Base-by-base conservation (phyloP, 2,113 vertebrate genomes). In the Solea solea region DNA sequence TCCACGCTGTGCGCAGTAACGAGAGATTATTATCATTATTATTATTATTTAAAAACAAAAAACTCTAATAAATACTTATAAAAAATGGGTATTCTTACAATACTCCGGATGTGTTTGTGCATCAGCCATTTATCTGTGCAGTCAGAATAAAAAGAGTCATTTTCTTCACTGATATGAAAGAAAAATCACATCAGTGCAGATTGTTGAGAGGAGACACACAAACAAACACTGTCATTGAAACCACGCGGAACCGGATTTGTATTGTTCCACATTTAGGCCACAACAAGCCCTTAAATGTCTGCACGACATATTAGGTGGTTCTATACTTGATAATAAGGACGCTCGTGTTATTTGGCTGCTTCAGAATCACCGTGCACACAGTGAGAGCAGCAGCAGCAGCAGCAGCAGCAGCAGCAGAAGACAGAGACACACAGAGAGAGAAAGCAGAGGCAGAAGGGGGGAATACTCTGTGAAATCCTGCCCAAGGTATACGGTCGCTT, bases 401-500 rank as follows among this genome's bases (percentile, higher is more conserved):
- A 54, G 48, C 7, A 60, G 41, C 58, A 77, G 71, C 11, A 54
- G 72, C 45, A 28, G 50, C 81, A 88, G 78, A 69, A 82, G 69
- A 79, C 84, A 67, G 79, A 64, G 75, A 76, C 72, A 82, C 66
- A 79, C 83, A 67, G 78, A 64, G 74, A 77, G 67, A 69, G 4
- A 79, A 16, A 69, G 86, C 58, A 77, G 84, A 74, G 75, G 84
- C 82, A 87, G 86, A 48, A 83, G 81, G 72, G 53, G 40, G 88
- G 91, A 92, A 92, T 91, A 94, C 95, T 95, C 91, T 95, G 95
- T 96, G 96, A 94, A 95, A 97, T 95, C 96, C 95, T 95, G 95
- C 94, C 95, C 94, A 94, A 96, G 96, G 96, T 97, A 96, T 95
- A 95, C 94, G 96, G 95, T 94, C 95, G 94, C 95, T 97, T 98